phyloP scores from a whole-genome alignment of 2,113 vertebrate genomes.

The Entelurus aequoreus region DNA sequence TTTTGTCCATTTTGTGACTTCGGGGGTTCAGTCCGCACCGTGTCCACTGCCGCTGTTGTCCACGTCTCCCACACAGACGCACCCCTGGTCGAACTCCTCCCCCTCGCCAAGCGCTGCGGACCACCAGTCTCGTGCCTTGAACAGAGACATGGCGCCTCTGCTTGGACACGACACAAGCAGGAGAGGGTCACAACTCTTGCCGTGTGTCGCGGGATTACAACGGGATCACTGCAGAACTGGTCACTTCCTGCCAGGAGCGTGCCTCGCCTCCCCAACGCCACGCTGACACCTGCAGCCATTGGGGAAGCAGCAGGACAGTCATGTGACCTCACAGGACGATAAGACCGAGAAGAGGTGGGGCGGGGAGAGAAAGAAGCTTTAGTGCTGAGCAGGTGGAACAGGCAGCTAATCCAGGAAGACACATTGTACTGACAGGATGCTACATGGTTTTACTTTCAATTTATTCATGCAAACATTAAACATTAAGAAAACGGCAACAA shows the following conservation, averaged over 20 bases:
- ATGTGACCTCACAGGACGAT: conserved; percentile 26
- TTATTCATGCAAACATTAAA: no score
- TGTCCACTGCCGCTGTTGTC: conserved; percentile 86
- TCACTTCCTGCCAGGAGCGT: background rate
- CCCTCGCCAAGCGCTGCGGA: conserved; percentile 82
- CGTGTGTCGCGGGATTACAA: background rate
- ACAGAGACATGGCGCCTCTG: conserved; percentile 86
- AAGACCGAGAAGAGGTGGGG: background rate
- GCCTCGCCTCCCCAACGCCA: background rate
- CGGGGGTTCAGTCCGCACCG: conserved; percentile 68
- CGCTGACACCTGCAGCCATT: conserved; percentile 22
- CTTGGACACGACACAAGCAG: conserved; percentile 28
- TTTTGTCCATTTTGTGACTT: no score
- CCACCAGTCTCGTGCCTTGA: conserved; percentile 99
- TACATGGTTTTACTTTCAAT: no score
- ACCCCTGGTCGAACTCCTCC: conserved; percentile 96
- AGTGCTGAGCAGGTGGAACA: conserved; percentile 68
- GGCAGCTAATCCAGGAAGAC: conserved; percentile 61
- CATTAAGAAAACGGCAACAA: no score
- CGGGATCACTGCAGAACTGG: background rate
- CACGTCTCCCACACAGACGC: conserved; percentile 88
- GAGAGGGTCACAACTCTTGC: conserved; percentile 8
- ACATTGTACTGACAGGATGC: no score
- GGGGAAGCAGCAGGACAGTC: conserved; percentile 14
- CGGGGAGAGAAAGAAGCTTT: conserved; percentile 56